Base-by-base conservation (phyloP, 2,797 vertebrate species). In the Momotus momota region DNA sequence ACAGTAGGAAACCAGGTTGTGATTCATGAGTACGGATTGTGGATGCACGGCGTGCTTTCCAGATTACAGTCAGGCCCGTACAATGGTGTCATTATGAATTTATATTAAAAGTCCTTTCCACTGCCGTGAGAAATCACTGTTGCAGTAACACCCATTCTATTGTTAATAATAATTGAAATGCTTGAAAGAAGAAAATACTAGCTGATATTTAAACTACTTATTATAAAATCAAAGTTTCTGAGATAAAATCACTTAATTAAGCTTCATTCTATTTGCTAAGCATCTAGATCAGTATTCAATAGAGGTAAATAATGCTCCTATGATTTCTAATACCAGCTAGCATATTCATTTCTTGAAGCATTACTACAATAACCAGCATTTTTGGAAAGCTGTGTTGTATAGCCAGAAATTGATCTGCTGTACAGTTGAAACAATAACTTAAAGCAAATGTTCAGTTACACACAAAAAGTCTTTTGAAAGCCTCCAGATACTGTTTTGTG, bases 221-320 rank as follows among this genome's bases (percentile, higher is more conserved):
- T 95, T 97, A 97, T 94, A 57, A 74, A 93, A 96, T 97, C 81
- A 70, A 92, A 94, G 77, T 95, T 82, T 17, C 51, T 83, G 74
- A 92, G 88, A 95, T 96, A 95, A 94, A 95, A 94, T 60, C 84
- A 73, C 57, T 95, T 93, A 97, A 96, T 96, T 96, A 90, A 89
- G 94, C 85, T 85, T 64, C 72, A 78, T 96, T 96, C 54, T 92
- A n/a, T 95, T 97, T 96, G 52, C 60, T 94, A 93, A 95, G 78
- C 51, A 73, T 93, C 77, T 89, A 91, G 93, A 87, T 95, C 57
- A 45, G 66, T 75, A 58, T 96, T 97, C 81, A 96, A 1, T 90
- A 70, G 71, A 93, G 78, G 94, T 78, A 97, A 97, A 95, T 96
- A 96, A 90, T 86, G 20, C 54, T 90, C 26, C 88, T 92, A 8